Evolutionary conservation across 1,140 invertebrate genomes (phyloP).

Genomic region (Periplaneta americana): DNA sequence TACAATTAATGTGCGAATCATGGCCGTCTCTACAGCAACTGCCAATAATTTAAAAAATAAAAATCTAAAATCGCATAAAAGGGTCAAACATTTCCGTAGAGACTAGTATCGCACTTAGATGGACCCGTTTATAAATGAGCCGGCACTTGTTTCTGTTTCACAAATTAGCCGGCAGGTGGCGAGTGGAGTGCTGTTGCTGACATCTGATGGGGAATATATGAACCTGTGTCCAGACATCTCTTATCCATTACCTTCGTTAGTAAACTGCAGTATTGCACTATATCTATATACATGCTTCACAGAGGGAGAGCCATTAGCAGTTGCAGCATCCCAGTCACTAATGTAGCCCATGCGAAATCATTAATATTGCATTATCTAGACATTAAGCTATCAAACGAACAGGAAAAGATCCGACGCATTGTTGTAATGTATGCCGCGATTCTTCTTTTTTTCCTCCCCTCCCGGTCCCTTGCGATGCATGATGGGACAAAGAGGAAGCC

Average conservation of each 20-base stretch:
- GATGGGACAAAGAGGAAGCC: not conserved
- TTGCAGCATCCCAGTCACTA: not conserved
- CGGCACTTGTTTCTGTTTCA: slow-evolving; percentile 12
- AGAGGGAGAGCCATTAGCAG: not conserved
- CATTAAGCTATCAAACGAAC: slow-evolving; percentile 4
- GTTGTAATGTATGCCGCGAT: not conserved
- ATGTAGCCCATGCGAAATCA: not conserved
- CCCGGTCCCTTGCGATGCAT: not conserved
- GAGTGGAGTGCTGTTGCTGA: slow-evolving; percentile 1
- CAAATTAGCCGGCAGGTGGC: slow-evolving; percentile 5
- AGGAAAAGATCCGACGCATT: not conserved
- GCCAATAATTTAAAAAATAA: not conserved
- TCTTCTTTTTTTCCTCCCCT: not conserved
- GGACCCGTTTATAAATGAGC: slow-evolving; percentile 8
- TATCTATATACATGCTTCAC: not conserved
- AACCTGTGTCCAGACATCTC: slow-evolving; percentile 10
- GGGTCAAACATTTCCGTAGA: not conserved
- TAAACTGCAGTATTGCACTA: not conserved
- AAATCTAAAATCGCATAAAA: not conserved
- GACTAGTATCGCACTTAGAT: not conserved
- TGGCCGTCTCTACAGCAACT: not conserved
- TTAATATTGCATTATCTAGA: slow-evolving; percentile 11
- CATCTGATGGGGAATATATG: slow-evolving; percentile 8
- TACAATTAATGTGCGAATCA: not conserved
- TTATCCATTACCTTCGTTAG: slow-evolving; percentile 9